phyloP scores from a whole-genome alignment of 1,140 invertebrate genomes.

The Agrypnia vestita region DNA sequence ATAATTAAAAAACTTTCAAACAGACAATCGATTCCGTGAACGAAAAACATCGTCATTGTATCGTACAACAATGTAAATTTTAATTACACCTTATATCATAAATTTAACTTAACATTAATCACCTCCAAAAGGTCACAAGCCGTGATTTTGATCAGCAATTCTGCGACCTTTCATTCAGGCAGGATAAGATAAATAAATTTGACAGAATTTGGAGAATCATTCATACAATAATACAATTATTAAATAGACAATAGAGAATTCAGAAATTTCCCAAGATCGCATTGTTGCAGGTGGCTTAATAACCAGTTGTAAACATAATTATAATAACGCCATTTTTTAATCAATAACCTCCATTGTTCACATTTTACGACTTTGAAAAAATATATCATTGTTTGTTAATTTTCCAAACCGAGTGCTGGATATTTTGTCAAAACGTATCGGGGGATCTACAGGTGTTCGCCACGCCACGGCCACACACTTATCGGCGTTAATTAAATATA shows the following conservation, averaged over 20 bases:
- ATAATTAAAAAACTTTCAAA: too few relatives aligned
- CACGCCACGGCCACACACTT: neutral
- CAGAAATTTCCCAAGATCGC: constrained; percentile 11
- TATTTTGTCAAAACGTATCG: constrained; percentile 19
- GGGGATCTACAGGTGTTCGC: constrained; percentile 6
- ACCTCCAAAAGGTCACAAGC: constrained; percentile 1
- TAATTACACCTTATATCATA: constrained; percentile 1
- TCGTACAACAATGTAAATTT: neutral
- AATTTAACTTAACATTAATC: constrained; percentile 18
- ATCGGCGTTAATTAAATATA: constrained; percentile 10
- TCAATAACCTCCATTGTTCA: constrained; percentile 1
- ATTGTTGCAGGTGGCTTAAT: constrained; percentile 10
- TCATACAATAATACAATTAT: neutral
- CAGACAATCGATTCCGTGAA: too few relatives aligned
- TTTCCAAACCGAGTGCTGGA: neutral
- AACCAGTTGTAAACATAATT: constrained; percentile 21
- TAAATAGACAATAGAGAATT: constrained; percentile 20
- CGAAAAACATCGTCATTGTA: constrained; percentile 7
- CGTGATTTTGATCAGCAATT: constrained; percentile 6
- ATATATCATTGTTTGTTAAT: constrained; percentile 21
- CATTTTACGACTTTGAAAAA: constrained; percentile 19
- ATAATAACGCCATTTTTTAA: constrained; percentile 22
- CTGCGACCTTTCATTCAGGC: neutral
- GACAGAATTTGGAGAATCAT: constrained; percentile 9
- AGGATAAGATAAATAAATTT: constrained; percentile 28